Conservation (phyloP, 23 tunicate species). For the Halocynthia aurantium region DNA sequence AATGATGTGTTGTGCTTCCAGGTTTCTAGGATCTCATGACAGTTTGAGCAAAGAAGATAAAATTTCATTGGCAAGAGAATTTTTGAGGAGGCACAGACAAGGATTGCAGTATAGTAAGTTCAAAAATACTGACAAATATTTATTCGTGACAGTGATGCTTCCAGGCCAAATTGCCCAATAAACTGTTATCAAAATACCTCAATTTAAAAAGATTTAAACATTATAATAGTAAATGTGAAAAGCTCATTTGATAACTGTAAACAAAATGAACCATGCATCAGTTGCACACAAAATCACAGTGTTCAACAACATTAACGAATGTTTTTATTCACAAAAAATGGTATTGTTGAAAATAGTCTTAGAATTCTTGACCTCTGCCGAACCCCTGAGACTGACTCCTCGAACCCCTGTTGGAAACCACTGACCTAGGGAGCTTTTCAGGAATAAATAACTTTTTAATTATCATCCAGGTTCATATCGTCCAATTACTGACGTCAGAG, state of each 20-base stretch:
- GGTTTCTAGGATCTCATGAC: constrained; percentile 74
- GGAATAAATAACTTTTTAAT: neutral
- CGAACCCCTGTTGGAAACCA: too few species aligned
- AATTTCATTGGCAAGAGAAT: constrained; percentile 27
- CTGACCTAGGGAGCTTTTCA: too few species aligned
- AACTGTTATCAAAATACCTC: neutral
- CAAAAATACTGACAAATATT: neutral
- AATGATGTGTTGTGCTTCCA: constrained; percentile 11
- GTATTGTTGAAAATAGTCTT: too few species aligned
- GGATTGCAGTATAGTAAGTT: constrained; percentile 54
- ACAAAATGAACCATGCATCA: too few species aligned
- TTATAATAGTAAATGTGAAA: too few species aligned
- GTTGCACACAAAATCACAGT: too few species aligned
- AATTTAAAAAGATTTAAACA: neutral
- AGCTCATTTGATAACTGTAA: too few species aligned
- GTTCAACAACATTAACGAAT: too few species aligned
- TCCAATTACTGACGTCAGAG: constrained; percentile 53
- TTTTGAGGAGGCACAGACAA: constrained; percentile 29
- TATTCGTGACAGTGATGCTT: too few species aligned
- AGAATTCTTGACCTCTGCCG: too few species aligned
- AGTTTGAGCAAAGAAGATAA: constrained; percentile 43
- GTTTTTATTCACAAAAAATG: too few species aligned
- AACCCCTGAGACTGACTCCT: too few species aligned
- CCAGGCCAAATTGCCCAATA: neutral
- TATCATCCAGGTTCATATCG: constrained; percentile 56